phyloP scores from a whole-genome alignment of 2,888 invertebrate species.

The Oligia strigilis region DNA sequence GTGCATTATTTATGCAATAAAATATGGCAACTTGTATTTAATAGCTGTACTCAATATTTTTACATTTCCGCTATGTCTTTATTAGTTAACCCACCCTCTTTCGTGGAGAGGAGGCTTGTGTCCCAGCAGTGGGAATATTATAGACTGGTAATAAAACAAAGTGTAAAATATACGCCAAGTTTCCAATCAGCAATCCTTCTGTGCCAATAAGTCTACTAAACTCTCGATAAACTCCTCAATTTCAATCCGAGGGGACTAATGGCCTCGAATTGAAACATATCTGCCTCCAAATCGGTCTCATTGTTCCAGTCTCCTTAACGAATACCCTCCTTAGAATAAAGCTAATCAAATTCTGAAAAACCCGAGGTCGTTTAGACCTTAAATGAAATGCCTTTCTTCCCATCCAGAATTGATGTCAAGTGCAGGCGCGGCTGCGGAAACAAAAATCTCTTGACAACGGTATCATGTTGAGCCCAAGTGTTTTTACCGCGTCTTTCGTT shows the following conservation, averaged over 20 bases:
- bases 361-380: constrained; percentile 64
- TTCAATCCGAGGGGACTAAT: constrained; percentile 34
- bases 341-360: constrained; percentile 68
- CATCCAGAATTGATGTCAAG: constrained; percentile 76
- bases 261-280: constrained; percentile 50
- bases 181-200: not conserved
- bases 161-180: not conserved
- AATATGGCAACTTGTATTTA: not conserved
- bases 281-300: constrained; percentile 46
- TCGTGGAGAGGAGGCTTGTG: no score
- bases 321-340: constrained; percentile 55
- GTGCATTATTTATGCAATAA: no score
- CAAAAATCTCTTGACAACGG: constrained; percentile 69
- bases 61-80: no score
- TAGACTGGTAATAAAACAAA: not conserved
- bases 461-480: constrained; percentile 65
- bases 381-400: constrained; percentile 70
- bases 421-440: constrained; percentile 69
- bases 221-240: constrained; percentile 42
- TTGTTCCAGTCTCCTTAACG: constrained; percentile 42
- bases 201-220: constrained; percentile 30
- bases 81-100: no score
- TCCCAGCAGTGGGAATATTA: no score
- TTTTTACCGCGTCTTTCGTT: constrained; percentile 62
- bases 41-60: no score